phyloP scores from a whole-genome alignment of 2,797 vertebrate genomes.

The Fringilla coelebs region DNA sequence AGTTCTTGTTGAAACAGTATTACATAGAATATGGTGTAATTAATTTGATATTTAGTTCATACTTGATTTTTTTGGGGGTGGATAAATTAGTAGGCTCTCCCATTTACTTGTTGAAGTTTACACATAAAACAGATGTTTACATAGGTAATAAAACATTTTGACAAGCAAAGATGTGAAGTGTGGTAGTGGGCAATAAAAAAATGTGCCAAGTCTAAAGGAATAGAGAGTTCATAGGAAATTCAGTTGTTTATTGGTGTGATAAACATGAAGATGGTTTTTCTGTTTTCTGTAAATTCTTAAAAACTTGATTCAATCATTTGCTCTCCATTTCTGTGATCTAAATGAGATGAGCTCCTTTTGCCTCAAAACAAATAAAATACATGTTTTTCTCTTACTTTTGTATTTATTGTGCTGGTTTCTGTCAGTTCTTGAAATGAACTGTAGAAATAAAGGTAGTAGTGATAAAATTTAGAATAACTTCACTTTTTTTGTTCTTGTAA shows the following conservation, averaged over 20 bases:
- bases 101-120: constrained; percentile 70
- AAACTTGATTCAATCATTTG: constrained; percentile 17
- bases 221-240: constrained; percentile 27
- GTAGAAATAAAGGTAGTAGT: not conserved
- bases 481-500: not conserved
- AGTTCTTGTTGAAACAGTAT: constrained; percentile 69
- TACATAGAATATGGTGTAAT: constrained; percentile 49
- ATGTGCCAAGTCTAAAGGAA: constrained; percentile 36
- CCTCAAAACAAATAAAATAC: constrained; percentile 66
- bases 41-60: constrained; percentile 34
- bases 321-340: constrained; percentile 40
- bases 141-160: constrained; percentile 32
- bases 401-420: constrained; percentile 7
- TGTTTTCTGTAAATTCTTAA: constrained; percentile 45
- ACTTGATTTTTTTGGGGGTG: constrained; percentile 25
- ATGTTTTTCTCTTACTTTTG: constrained; percentile 28
- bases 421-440: not conserved
- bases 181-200: not conserved
- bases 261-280: not conserved
- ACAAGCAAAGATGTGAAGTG: constrained; percentile 21
- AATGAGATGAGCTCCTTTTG: constrained; percentile 7
- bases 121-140: constrained; percentile 69
- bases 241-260: not conserved
- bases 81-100: constrained; percentile 41
- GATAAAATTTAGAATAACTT: not conserved